Conservation (phyloP, 2,888 invertebrate species). For the Callimorpha dominula region DNA sequence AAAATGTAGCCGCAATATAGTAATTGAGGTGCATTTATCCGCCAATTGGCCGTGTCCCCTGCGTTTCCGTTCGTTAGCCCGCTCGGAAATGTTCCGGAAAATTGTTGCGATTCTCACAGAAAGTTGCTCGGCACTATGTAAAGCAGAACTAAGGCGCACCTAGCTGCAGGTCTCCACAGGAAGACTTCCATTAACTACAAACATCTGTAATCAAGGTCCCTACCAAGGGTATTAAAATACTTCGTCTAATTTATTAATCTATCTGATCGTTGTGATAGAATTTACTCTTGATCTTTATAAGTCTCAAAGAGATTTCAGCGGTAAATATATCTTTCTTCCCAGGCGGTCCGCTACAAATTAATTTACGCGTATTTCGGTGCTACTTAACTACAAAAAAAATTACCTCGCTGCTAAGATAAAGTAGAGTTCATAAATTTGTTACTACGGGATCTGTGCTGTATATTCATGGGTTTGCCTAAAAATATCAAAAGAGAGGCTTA, state of each 20-base stretch:
- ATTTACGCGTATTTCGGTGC: conserved; percentile 27
- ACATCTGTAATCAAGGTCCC: conserved; percentile 34
- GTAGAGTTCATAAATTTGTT: conserved; percentile 35
- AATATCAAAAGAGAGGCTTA: conserved; percentile 27
- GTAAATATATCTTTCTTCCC: conserved; percentile 19
- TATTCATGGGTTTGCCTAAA: conserved; percentile 28
- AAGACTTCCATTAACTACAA: conserved; percentile 42
- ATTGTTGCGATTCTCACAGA: conserved; percentile 79
- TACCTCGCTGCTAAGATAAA: conserved; percentile 23
- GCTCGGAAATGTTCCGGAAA: conserved; percentile 82
- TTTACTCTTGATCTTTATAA: conserved; percentile 19
- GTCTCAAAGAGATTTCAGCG: conserved; percentile 19
- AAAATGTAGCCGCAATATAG: conserved; percentile 81
- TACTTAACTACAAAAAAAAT: conserved; percentile 24
- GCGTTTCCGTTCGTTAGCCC: conserved; percentile 83
- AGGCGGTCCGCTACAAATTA: conserved; percentile 20
- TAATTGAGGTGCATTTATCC: conserved; percentile 84
- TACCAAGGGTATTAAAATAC: conserved; percentile 23
- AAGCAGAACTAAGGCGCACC: conserved; percentile 63
- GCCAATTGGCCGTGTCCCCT: conserved; percentile 81
- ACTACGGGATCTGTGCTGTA: conserved; percentile 29
- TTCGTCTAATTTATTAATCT: conserved; percentile 12
- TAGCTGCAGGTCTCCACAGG: conserved; percentile 39
- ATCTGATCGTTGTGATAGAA: conserved; percentile 18
- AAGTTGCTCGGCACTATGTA: conserved; percentile 67